A percentile compares a stretch with the other conserved stretches of the same genome.
These are phyloP conservation scores for Sinotaia quadrata DNA, from an alignment of 2,888 invertebrate genomes.

Conservation along the genomic window DNA sequence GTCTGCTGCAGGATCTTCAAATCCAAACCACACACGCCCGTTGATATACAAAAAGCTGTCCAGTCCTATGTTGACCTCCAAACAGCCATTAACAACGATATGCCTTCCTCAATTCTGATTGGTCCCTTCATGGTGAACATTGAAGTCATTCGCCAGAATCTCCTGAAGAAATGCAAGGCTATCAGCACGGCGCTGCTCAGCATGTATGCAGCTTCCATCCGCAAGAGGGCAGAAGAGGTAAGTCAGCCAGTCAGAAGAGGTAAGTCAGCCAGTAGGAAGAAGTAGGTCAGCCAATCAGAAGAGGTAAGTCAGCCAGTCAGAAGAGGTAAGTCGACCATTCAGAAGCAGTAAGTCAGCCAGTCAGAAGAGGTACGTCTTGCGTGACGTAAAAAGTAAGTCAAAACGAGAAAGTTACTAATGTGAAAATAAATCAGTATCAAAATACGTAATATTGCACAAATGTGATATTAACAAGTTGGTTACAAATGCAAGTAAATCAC, in stretches of 20 bases:
- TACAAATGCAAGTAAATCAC: too few species aligned
- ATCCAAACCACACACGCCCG: conserved; percentile 75
- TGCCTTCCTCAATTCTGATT: conserved; percentile 83
- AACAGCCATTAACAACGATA: conserved; percentile 78
- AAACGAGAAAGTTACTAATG: too few species aligned
- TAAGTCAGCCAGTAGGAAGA: conserved; percentile 78
- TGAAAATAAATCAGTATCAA: too few species aligned
- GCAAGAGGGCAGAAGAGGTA: conserved; percentile 79
- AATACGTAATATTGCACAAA: too few species aligned
- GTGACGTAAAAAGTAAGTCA: too few species aligned
- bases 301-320: conserved; percentile 76
- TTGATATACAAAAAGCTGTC: conserved; percentile 82
- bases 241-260: conserved; percentile 77
- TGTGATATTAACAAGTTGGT: too few species aligned
- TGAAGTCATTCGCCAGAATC: conserved; percentile 78
- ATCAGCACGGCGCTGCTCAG: conserved; percentile 80
- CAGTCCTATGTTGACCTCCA: conserved; percentile 79
- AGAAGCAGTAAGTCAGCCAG: too few species aligned
- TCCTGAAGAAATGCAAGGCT: conserved; percentile 82
- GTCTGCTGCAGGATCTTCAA: conserved; percentile 6
- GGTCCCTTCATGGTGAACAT: conserved; percentile 84
- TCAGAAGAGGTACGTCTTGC: too few species aligned
- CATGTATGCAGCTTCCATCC: conserved; percentile 82
- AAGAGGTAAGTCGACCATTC: too few species aligned
- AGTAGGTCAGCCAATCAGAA: conserved; percentile 78